Percentiles rank a stretch among this genome's conserved stretches.
These are phyloP conservation scores for Limenitis camilla DNA, from an alignment of 2,888 invertebrate species.

Conservation along the genomic window DNA sequence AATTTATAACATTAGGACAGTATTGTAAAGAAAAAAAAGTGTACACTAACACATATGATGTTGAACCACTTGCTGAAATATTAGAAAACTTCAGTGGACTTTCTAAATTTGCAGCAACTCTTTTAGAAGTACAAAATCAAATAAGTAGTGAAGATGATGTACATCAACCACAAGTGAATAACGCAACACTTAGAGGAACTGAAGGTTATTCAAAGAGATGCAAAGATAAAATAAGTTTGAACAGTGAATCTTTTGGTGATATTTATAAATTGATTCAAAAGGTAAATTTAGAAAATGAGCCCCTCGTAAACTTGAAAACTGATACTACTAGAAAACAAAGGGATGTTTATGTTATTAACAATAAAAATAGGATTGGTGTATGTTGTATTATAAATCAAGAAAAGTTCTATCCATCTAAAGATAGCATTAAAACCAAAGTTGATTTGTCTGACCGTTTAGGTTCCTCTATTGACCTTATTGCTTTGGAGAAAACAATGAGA, in stretches of 20 bases:
- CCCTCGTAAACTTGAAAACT: conserved; percentile 37
- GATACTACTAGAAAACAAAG: conserved; percentile 37
- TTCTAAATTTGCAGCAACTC: conserved; percentile 35
- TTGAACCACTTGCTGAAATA: conserved; percentile 44
- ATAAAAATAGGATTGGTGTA: conserved; percentile 48
- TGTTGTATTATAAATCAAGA: conserved; percentile 65
- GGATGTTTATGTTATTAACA: conserved; percentile 49
- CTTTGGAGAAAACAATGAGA: conserved; percentile 48
- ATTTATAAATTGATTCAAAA: conserved; percentile 36
- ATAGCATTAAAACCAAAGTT: conserved; percentile 36
- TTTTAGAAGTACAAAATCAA: conserved; percentile 40
- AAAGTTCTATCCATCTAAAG: conserved; percentile 51
- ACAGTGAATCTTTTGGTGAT: conserved; percentile 36
- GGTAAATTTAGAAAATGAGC: conserved; percentile 35
- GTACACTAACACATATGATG: conserved; percentile 31
- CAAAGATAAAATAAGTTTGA: conserved; percentile 23
- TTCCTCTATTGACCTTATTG: conserved; percentile 45
- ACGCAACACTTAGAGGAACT: conserved; percentile 23
- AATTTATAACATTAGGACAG: conserved; percentile 43
- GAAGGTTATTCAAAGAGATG: conserved; percentile 19
- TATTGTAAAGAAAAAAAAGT: conserved; percentile 14
- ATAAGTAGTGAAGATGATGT: conserved; percentile 24
- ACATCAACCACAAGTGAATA: conserved; percentile 4
- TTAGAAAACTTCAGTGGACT: conserved; percentile 45
- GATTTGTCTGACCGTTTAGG: conserved; percentile 37